Evolutionary conservation across 2,797 vertebrate genomes (phyloP).

Genomic region (Lutra lutra): DNA sequence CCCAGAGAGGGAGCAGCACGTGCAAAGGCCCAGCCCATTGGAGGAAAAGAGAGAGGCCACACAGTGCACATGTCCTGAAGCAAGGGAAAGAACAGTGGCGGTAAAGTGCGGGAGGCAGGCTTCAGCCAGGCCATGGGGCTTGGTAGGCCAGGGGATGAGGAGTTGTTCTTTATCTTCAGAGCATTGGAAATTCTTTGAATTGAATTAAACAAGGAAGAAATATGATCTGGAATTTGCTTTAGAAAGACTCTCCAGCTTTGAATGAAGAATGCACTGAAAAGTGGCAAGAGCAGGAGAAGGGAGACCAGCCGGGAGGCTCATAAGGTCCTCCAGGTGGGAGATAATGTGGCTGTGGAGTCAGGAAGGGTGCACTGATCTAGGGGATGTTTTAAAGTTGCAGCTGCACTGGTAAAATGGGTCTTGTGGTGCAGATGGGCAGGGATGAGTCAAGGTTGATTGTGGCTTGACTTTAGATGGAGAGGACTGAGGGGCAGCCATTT

Average conservation of each 20-base stretch:
- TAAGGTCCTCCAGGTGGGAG: background rate
- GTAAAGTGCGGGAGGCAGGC: background rate
- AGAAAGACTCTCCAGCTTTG: background rate
- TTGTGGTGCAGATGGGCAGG: no score
- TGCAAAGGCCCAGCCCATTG: background rate
- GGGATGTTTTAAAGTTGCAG: background rate
- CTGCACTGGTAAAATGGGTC: background rate
- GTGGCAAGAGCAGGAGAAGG: background rate
- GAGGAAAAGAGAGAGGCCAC: background rate
- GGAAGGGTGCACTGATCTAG: background rate
- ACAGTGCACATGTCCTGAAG: background rate
- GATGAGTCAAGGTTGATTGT: background rate
- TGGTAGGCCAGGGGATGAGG: background rate
- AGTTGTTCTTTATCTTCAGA: background rate
- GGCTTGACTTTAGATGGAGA: background rate
- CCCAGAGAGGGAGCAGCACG: background rate
- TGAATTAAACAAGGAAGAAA: background rate
- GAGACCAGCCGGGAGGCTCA: background rate
- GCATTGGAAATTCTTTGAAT: background rate
- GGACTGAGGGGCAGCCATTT: background rate
- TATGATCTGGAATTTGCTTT: background rate
- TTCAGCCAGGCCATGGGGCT: background rate
- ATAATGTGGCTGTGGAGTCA: rapidly evolving
- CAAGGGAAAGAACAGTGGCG: background rate
- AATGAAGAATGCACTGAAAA: background rate